phyloP scores from a whole-genome alignment of 2,113 vertebrate species.

The Sorex fumeus region DNA sequence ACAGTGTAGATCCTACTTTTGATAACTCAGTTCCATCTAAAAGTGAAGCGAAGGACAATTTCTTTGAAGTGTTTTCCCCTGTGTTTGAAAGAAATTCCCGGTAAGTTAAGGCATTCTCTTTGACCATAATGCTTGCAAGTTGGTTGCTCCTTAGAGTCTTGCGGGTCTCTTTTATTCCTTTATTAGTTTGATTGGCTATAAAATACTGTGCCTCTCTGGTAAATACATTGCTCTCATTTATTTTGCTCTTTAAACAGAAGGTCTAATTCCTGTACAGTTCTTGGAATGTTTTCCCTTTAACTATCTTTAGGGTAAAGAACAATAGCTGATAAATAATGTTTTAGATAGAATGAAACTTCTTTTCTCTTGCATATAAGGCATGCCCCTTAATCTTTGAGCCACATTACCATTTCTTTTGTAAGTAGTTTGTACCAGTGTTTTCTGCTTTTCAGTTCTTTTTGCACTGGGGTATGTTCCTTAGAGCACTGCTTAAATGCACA shows the following conservation, averaged over 20 bases:
- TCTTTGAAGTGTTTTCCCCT: constrained; percentile 94
- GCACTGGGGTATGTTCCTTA: not conserved
- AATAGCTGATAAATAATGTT: constrained; percentile 13
- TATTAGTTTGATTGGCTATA: not conserved
- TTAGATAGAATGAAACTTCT: too few species aligned
- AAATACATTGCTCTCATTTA: not conserved
- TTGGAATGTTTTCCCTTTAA: constrained; percentile 20
- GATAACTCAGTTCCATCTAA: constrained; percentile 97
- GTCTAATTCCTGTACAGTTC: constrained; percentile 46
- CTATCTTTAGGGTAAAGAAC: constrained; percentile 14
- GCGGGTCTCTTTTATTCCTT: not conserved
- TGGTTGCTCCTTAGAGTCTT: not conserved
- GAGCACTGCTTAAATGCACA: not conserved
- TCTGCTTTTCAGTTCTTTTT: constrained; percentile 1
- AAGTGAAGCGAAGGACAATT: constrained; percentile 97
- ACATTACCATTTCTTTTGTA: not conserved
- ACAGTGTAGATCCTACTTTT: constrained; percentile 98
- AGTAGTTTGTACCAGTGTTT: not conserved
- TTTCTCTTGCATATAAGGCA: too few species aligned
- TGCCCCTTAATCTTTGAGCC: too few species aligned
- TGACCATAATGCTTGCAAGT: not conserved
- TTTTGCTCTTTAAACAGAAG: constrained; percentile 42
- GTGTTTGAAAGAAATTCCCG: constrained; percentile 97
- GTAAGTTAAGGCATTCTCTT: constrained; percentile 84
- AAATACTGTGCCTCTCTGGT: not conserved